Percentiles rank a stretch among this genome's conserved stretches.
Evolutionary conservation across 2,888 invertebrate genomes (phyloP).

Genomic region (Catonia carolina): DNA sequence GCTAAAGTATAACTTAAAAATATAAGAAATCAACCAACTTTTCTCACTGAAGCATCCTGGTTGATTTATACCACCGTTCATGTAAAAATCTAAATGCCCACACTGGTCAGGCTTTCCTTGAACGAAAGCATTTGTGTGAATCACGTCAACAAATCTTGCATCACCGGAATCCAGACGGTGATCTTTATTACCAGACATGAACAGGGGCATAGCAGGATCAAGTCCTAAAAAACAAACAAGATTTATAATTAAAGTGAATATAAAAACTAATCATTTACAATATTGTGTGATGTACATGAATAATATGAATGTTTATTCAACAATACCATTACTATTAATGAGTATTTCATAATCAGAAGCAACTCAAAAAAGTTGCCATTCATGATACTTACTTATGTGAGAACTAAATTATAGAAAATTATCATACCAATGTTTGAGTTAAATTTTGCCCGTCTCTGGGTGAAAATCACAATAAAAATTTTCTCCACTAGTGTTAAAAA

Average conservation of each 20-base stretch:
- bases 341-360: neutral
- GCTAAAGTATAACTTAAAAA: no score
- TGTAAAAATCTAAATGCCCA: constrained; percentile 65
- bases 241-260: no score
- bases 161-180: constrained; percentile 56
- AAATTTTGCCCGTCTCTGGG: no score
- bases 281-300: neutral
- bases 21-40: constrained; percentile 27
- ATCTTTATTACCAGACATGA: constrained; percentile 43
- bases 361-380: no score
- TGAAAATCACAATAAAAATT: no score
- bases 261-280: neutral
- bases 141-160: constrained; percentile 61
- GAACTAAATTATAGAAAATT: no score
- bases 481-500: no score
- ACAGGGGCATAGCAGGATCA: constrained; percentile 64
- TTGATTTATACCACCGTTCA: constrained; percentile 62
- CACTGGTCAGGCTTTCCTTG: constrained; percentile 59
- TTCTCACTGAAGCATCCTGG: constrained; percentile 54
- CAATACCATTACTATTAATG: no score
- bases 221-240: constrained; percentile 41
- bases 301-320: no score
- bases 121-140: constrained; percentile 63
- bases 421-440: no score
- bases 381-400: no score